A percentile compares a stretch with the other conserved stretches of the same genome.
These are phyloP conservation scores for Cerastis rubricosa DNA, from an alignment of 2,888 invertebrate genomes.

Conservation along the genomic window DNA sequence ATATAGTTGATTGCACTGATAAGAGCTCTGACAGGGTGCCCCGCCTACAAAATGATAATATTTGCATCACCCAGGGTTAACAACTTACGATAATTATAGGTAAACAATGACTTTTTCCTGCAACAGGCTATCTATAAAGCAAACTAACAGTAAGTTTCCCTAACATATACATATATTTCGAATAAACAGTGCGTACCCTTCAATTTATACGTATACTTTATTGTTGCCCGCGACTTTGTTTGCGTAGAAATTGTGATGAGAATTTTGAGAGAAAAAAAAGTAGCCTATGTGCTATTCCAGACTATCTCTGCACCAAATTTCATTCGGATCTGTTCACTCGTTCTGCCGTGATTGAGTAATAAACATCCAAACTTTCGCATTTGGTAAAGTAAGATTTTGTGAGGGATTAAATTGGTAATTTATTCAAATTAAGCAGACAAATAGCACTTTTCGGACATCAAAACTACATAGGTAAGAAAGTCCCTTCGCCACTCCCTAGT, in stretches of 20 bases:
- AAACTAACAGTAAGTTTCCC: background rate
- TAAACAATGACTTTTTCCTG: conserved; percentile 1
- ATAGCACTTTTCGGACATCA: too few species aligned
- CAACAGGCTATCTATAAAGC: background rate
- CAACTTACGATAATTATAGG: background rate
- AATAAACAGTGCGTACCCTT: background rate
- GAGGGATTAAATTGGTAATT: background rate
- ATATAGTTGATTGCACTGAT: conserved; percentile 26
- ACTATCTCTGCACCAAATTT: background rate
- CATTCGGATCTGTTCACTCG: background rate
- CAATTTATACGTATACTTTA: background rate
- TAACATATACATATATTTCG: background rate
- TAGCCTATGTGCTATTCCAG: background rate
- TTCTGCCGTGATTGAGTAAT: background rate
- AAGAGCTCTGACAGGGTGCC: conserved; percentile 1
- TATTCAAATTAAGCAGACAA: background rate
- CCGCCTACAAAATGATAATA: conserved; percentile 12
- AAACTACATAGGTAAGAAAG: too few species aligned
- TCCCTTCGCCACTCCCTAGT: background rate
- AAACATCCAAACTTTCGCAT: background rate
- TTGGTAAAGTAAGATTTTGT: background rate
- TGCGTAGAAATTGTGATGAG: background rate
- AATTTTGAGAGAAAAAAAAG: background rate
- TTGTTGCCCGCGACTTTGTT: background rate
- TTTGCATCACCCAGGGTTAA: conserved; percentile 38